These are phyloP conservation scores for Notodonta dromedarius DNA, from an alignment of 2,888 invertebrate species.

Conservation along the genomic window DNA sequence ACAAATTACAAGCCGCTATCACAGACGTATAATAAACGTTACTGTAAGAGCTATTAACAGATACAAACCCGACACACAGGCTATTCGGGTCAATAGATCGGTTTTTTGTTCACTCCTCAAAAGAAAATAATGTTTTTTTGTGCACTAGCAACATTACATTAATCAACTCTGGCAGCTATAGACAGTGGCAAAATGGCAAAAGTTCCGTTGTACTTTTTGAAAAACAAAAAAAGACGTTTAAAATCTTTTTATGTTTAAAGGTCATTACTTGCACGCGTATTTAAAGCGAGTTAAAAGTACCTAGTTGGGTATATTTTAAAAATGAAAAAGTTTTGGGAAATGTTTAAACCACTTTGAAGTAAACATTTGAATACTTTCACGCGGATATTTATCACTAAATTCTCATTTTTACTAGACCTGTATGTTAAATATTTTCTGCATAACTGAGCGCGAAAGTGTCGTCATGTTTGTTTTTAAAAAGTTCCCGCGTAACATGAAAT, in stretches of 20 bases:
- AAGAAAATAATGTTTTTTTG: not conserved
- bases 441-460: slow-evolving; percentile 3
- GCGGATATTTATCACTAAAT: not conserved
- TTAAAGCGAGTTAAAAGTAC: too few relatives aligned
- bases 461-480: not conserved
- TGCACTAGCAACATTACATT: not conserved
- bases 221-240: not conserved
- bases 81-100: slow-evolving; percentile 17
- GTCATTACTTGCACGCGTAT: too few relatives aligned
- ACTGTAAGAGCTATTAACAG: slow-evolving; percentile 9
- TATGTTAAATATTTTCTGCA: not conserved
- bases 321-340: too few relatives aligned
- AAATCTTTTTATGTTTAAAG: not conserved
- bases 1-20: slow-evolving; percentile 26
- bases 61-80: not conserved
- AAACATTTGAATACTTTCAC: not conserved
- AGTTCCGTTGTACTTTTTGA: not conserved
- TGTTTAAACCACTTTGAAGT: not conserved
- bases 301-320: too few relatives aligned
- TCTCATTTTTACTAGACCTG: not conserved
- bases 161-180: not conserved
- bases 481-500: slow-evolving; percentile 1
- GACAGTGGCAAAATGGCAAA: not conserved
- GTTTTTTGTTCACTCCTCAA: slow-evolving; percentile 7
- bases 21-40: slow-evolving; percentile 28